Percentiles rank a stretch among this genome's conserved stretches.
Evolutionary conservation across 2,113 vertebrate species (phyloP).

Genomic region (Psilopogon haemacephalus): DNA sequence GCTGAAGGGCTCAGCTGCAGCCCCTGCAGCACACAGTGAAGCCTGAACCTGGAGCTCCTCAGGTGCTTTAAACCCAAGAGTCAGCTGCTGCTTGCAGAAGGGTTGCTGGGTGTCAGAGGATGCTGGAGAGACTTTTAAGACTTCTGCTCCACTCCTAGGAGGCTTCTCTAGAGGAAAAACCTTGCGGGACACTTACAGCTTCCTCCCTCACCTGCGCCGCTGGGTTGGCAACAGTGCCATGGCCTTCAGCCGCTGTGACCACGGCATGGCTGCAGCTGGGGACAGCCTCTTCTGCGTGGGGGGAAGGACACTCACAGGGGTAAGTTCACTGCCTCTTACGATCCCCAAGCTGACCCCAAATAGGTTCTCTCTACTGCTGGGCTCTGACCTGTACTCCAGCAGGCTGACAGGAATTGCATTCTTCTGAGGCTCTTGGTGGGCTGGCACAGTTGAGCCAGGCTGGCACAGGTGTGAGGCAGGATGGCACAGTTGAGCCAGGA

Average conservation of each 20-base stretch:
- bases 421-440: not conserved
- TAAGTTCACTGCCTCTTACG: conserved; percentile 3
- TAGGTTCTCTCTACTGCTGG: not conserved
- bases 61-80: not conserved
- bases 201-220: conserved; percentile 42
- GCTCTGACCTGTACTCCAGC: not conserved
- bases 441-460: too few relatives aligned
- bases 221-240: conserved; percentile 62
- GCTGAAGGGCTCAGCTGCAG: too few relatives aligned
- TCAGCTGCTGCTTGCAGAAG: not conserved
- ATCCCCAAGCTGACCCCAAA: not conserved
- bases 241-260: conserved; percentile 55
- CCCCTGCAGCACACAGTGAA: not conserved
- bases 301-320: conserved; percentile 56
- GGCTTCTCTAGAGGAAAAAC: conserved; percentile 56
- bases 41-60: not conserved
- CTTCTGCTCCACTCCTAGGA: not conserved
- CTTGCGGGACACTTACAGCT: conserved; percentile 50
- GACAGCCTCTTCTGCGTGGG: conserved; percentile 66
- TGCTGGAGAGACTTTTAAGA: not conserved
- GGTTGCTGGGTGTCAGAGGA: not conserved
- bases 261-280: conserved; percentile 51
- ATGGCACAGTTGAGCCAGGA: too few relatives aligned
- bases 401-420: not conserved
- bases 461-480: not conserved